phyloP scores from a whole-genome alignment of 1,140 invertebrate species.

The Homarus americanus region DNA sequence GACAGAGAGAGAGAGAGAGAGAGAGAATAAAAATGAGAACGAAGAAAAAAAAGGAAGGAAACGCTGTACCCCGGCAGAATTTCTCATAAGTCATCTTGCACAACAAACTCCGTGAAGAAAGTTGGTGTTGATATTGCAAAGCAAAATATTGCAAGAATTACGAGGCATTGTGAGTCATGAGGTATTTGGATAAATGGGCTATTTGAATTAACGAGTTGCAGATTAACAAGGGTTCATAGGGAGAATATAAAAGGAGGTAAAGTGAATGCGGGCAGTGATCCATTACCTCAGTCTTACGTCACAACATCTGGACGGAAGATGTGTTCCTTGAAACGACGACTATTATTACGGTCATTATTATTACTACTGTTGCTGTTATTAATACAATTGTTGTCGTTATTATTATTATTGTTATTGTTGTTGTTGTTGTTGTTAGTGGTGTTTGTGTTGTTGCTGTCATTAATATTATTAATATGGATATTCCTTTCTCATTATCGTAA shows the following conservation, averaged over 20 bases:
- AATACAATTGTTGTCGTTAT: too few species aligned
- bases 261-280: constrained; percentile 16
- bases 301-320: too few species aligned
- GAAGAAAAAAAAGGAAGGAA: neutral
- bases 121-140: constrained; percentile 57
- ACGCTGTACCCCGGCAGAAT: neutral
- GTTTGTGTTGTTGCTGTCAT: too few species aligned
- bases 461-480: too few species aligned
- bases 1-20: too few species aligned
- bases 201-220: constrained; percentile 57
- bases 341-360: too few species aligned
- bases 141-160: constrained; percentile 43
- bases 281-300: too few species aligned
- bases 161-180: constrained; percentile 49
- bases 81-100: constrained; percentile 29
- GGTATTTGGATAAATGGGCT: constrained; percentile 50
- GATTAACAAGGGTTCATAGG: constrained; percentile 48
- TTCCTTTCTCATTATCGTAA: too few species aligned
- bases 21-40: neutral
- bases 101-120: constrained; percentile 31
- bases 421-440: too few species aligned
- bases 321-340: too few species aligned
- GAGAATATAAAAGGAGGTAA: constrained; percentile 34
- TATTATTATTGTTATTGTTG: too few species aligned
- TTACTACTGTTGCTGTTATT: too few species aligned